Evolutionary conservation across 92 coral and sea anemone species (phyloP), one percentile per base, ranked within the genome.

Genomic region (Porites rus): DNA sequence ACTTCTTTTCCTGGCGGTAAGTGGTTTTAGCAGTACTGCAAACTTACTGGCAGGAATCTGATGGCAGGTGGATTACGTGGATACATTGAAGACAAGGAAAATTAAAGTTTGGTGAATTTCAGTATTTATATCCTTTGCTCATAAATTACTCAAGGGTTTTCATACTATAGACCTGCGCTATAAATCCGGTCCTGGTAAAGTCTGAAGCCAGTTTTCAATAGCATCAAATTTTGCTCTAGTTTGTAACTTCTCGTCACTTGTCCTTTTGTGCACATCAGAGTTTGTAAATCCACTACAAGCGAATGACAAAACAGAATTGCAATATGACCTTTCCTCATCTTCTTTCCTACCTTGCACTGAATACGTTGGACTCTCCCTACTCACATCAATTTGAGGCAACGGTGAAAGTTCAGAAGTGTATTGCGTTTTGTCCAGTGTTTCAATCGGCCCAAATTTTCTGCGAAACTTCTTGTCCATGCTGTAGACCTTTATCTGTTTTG

Each of bases 231-330:
- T 78, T 54, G 66, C 54, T 1, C 8, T 53, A 51, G 69, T 69
- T 4, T 80, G n/a, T 28, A 54, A 25, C 25, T 14, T 1, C 65
- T 9, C 54, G 24, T 22, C 22, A 3, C 9, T 6, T 22, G 19
- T 52, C 53, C 25, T 21, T 80, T 61, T 61, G 5, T 46, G 10
- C 58, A 0, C 52, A 13, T 61, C 79, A 72, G 59, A 22, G 62
- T 19, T 62, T 8, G 79, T 13, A 46, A 62, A 43, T 19, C 72
- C 74, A 72, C 86, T 82, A 7, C 59, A 82, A 38, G 78, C 62
- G 14, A 82, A 17, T 16, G 78, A 82, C n/a, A 79, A 82, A 60
- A 82, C 62, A 60, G 86, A 82, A 50, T 72, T 79, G n/a, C 79
- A 82, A 63, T 59, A 38, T 4, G 86, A 82, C n/a, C 62, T 9